Conservation (phyloP, 37 sponge, comb jelly and placozoan species). For the Halichondria panicea region DNA sequence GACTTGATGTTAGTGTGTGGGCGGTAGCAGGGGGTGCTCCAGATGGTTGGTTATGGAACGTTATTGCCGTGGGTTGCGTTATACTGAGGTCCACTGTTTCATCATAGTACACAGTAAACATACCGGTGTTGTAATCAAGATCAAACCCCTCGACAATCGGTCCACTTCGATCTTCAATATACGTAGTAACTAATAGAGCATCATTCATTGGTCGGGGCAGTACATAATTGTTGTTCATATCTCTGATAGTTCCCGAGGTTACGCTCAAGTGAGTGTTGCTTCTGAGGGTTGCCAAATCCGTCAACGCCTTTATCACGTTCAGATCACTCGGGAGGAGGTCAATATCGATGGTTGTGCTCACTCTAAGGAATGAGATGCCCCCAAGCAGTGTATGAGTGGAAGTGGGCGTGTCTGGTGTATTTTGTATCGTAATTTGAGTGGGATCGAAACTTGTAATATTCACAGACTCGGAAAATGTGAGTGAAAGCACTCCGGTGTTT, state of each 20-base stretch:
- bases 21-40: background rate
- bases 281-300: conserved; percentile 44
- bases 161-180: conserved; percentile 48
- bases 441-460: conserved; percentile 63
- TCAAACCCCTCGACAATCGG: conserved; percentile 55
- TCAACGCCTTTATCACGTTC: conserved; percentile 52
- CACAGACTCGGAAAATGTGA: conserved; percentile 79
- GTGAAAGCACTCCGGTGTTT: conserved; percentile 51
- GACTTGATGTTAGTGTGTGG: conserved; percentile 17
- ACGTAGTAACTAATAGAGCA: conserved; percentile 37
- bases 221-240: conserved; percentile 70
- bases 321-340: conserved; percentile 42
- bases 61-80: conserved; percentile 26
- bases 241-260: conserved; percentile 53
- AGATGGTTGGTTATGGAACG: conserved; percentile 20
- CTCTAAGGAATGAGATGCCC: conserved; percentile 27
- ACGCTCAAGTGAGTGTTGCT: conserved; percentile 80
- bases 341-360: conserved; percentile 52
- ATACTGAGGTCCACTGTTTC: conserved; percentile 65
- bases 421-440: conserved; percentile 61
- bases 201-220: conserved; percentile 50
- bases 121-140: conserved; percentile 63
- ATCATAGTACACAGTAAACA: conserved; percentile 67
- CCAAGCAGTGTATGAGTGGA: conserved; percentile 33
- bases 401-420: conserved; percentile 13